A percentile compares a stretch with the other conserved stretches of the same genome.
Conservation (phyloP, 2,888 invertebrate genomes). For the Mesorhabditis spiculigera region DNA sequence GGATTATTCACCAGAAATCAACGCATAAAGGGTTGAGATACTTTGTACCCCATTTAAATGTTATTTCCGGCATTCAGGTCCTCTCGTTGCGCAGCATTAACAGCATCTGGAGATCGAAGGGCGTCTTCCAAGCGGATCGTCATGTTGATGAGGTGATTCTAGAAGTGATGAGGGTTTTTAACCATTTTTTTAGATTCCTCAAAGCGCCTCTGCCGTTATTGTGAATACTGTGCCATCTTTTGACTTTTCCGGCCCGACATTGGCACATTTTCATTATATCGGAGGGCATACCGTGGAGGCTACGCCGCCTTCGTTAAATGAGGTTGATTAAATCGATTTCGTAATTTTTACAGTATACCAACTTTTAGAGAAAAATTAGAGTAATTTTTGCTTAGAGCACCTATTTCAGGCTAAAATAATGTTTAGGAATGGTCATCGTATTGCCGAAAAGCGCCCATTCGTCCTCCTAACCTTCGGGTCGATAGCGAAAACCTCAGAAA, state of each 20-base stretch:
- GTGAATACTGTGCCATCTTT: conserved; percentile 45
- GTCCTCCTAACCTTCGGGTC: conserved; percentile 49
- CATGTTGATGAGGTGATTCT: conserved; percentile 2
- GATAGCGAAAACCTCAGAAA: conserved; percentile 48
- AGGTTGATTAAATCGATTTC: too few species aligned
- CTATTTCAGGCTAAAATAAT: too few species aligned
- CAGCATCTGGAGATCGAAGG: background rate
- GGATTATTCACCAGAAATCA: too few species aligned
- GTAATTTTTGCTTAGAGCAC: too few species aligned
- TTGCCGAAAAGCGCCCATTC: conserved; percentile 33
- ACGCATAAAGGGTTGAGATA: too few species aligned
- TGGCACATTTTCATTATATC: conserved; percentile 34
- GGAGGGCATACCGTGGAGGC: conserved; percentile 39
- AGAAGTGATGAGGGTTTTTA: conserved; percentile 8
- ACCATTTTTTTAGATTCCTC: conserved; percentile 13
- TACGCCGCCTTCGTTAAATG: background rate
- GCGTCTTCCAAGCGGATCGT: conserved; percentile 11
- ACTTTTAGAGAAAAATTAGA: too few species aligned
- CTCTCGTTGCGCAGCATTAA: background rate
- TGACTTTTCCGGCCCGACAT: conserved; percentile 42
- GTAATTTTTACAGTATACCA: too few species aligned
- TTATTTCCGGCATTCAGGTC: background rate
- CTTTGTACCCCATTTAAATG: too few species aligned
- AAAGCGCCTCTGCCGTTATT: conserved; percentile 27
- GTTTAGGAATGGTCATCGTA: conserved; percentile 5